These are phyloP conservation scores for Cotesia glomerata DNA, from an alignment of 1,140 invertebrate species.

Conservation along the genomic window DNA sequence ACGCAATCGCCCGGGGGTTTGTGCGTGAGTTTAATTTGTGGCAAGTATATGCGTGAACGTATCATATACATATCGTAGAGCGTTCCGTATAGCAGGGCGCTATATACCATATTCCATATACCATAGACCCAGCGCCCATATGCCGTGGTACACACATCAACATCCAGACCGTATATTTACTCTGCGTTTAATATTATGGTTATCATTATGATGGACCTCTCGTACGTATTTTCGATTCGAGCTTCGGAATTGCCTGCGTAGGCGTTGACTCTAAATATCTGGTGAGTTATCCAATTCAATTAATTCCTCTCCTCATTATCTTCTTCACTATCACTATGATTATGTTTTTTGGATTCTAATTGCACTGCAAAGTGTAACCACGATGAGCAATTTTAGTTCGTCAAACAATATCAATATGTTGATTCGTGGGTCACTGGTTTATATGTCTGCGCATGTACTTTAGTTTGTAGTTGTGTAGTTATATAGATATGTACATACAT, in stretches of 20 bases:
- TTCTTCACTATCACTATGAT: too few relatives aligned
- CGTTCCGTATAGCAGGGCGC: constrained; percentile 33
- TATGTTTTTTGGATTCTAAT: background rate
- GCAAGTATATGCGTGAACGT: constrained; percentile 52
- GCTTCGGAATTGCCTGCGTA: too few relatives aligned
- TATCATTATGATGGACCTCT: background rate
- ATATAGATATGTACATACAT: background rate
- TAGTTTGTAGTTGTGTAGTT: background rate
- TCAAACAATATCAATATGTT: constrained; percentile 58
- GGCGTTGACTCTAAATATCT: too few relatives aligned
- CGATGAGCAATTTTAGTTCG: constrained; percentile 47
- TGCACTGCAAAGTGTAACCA: background rate
- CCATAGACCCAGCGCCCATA: background rate
- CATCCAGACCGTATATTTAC: too few relatives aligned
- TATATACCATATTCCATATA: too few relatives aligned
- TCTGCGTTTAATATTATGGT: too few relatives aligned
- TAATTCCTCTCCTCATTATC: too few relatives aligned
- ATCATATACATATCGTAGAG: too few relatives aligned
- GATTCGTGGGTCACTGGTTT: constrained; percentile 54
- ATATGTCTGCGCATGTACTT: constrained; percentile 15
- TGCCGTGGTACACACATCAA: background rate
- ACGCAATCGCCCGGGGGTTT: constrained; percentile 49
- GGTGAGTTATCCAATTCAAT: too few relatives aligned
- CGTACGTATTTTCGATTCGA: background rate
- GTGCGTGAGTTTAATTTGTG: constrained; percentile 62